phyloP scores from a whole-genome alignment of 1,140 invertebrate genomes.

The Camponotus pennsylvanicus region DNA sequence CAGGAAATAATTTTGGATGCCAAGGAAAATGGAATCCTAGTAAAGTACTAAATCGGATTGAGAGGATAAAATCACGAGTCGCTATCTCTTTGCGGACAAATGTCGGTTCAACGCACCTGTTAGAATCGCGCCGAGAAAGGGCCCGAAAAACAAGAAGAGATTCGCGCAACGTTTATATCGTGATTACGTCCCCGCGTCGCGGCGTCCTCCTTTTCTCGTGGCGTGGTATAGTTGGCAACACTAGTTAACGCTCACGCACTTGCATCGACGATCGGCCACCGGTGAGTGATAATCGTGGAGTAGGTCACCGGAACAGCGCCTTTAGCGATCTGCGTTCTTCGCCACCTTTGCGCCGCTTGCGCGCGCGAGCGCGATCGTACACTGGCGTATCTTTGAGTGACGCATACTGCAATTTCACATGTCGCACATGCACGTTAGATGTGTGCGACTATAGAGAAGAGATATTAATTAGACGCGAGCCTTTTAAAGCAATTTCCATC shows the following conservation, averaged over 20 bases:
- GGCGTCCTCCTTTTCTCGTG: conserved; percentile 70
- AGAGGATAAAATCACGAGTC: neutral
- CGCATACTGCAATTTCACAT: conserved; percentile 5
- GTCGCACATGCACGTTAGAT: neutral
- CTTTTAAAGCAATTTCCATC: conserved; percentile 3
- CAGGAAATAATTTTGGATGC: neutral
- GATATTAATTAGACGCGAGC: conserved; percentile 6
- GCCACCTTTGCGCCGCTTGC: conserved; percentile 72
- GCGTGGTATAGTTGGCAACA: conserved; percentile 71
- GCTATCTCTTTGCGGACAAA: neutral
- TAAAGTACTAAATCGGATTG: neutral
- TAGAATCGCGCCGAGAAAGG: neutral
- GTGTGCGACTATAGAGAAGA: conserved; percentile 6
- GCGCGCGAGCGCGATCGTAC: neutral
- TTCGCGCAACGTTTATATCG: conserved; percentile 60
- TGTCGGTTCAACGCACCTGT: conserved; percentile 37
- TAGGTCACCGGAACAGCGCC: conserved; percentile 86
- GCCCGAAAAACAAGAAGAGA: conserved; percentile 35
- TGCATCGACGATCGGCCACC: conserved; percentile 74
- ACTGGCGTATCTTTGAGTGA: neutral
- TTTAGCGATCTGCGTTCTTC: conserved; percentile 84
- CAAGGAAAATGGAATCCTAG: neutral
- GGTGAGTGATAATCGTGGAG: conserved; percentile 82
- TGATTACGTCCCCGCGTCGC: conserved; percentile 62
- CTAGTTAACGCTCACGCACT: conserved; percentile 77